Conservation (phyloP, 2,888 invertebrate genomes). For the Temnothorax ravouxi region DNA sequence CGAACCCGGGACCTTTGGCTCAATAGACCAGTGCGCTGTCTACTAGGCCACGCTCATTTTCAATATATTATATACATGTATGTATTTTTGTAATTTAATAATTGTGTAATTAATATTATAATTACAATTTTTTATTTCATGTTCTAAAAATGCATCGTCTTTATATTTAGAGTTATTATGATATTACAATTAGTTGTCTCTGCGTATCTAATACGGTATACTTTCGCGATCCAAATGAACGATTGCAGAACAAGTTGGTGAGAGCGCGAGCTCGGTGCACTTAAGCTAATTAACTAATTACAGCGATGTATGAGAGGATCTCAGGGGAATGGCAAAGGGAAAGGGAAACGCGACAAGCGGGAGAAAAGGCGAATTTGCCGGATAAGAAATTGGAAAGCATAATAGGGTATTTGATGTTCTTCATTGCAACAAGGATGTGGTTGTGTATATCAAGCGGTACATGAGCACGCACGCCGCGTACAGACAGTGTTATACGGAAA, state of each 20-base stretch:
- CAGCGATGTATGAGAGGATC: conserved; percentile 31
- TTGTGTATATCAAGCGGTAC: conserved; percentile 29
- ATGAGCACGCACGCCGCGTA: conserved; percentile 5
- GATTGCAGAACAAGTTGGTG: not conserved
- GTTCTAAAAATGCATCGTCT: not conserved
- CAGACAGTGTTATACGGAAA: conserved; percentile 31
- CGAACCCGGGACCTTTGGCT: no score
- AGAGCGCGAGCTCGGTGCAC: conserved; percentile 12
- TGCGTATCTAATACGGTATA: not conserved
- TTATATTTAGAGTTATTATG: not conserved
- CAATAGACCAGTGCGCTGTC: no score
- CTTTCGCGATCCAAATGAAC: not conserved
- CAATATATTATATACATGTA: not conserved
- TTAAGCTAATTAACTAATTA: conserved; percentile 37
- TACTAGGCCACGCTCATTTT: no score
- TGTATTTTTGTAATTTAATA: not conserved
- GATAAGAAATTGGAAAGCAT: conserved; percentile 48
- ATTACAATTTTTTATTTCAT: not conserved
- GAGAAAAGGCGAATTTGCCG: conserved; percentile 11
- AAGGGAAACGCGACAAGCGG: not conserved
- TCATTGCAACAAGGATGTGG: conserved; percentile 28
- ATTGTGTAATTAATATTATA: not conserved
- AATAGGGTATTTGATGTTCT: conserved; percentile 36
- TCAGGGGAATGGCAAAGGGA: conserved; percentile 10
- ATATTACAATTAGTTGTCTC: not conserved